Conservation (phyloP, 2,113 vertebrate genomes). For the Piaya cayana region DNA sequence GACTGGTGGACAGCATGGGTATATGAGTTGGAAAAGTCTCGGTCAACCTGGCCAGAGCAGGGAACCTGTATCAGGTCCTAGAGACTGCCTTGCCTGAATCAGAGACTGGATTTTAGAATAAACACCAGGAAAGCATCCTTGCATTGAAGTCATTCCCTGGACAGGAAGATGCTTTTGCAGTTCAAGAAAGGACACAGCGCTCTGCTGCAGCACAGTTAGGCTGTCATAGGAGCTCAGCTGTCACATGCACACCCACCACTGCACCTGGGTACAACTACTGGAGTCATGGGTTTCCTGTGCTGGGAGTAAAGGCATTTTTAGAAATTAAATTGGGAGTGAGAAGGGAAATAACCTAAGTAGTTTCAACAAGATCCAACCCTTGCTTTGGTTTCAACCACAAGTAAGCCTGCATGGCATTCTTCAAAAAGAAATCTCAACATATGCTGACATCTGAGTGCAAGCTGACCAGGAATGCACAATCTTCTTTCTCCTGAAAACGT, state of each 20-base stretch:
- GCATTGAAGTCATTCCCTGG: neutral
- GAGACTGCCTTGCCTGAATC: neutral
- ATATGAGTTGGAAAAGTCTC: neutral
- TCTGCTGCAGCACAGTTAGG: fast-evolving
- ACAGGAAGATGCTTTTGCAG: neutral
- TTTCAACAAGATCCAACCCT: neutral
- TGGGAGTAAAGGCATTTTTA: neutral
- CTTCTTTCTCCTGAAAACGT: neutral
- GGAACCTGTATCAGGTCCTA: neutral
- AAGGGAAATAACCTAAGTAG: neutral
- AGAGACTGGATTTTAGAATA: neutral
- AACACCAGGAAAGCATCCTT: neutral
- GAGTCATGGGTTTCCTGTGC: neutral
- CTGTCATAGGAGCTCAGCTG: neutral
- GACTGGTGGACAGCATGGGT: neutral
- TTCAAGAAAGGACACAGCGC: neutral
- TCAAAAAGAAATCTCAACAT: neutral
- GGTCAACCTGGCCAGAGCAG: neutral
- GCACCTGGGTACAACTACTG: too few relatives aligned
- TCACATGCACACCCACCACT: fast-evolving
- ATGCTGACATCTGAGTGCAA: neutral
- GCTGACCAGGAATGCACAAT: neutral
- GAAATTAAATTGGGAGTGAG: neutral
- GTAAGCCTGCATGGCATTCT: neutral
- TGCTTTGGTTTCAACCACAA: neutral